These are phyloP conservation scores for Chymomyza procnemis DNA, from an alignment of 2,888 invertebrate genomes.

Conservation along the genomic window DNA sequence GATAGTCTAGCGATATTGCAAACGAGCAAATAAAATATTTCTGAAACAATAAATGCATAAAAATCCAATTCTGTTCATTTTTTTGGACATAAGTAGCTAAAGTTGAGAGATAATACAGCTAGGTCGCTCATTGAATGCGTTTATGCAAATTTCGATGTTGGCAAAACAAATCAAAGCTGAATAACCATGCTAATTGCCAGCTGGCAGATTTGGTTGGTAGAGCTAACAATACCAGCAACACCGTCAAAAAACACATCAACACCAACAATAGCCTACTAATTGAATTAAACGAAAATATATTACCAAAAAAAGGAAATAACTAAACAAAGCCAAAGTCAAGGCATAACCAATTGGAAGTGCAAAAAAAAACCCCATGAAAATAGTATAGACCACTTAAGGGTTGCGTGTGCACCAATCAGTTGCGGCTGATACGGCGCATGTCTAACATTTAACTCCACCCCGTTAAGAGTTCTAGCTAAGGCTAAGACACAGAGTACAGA, in stretches of 20 bases:
- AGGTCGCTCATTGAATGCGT: not conserved
- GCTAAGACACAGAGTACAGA: not conserved
- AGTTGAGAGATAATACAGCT: not conserved
- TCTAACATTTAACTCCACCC: constrained; percentile 53
- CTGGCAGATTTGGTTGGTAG: constrained; percentile 33
- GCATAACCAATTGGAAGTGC: constrained; percentile 13
- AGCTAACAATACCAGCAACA: constrained; percentile 2
- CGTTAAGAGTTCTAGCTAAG: not conserved
- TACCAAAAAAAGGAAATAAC: not conserved
- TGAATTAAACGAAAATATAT: constrained; percentile 17
- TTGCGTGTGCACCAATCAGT: constrained; percentile 56
- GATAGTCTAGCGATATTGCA: no score
- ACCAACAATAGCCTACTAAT: constrained; percentile 45
- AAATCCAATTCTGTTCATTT: no score
- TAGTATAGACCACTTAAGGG: constrained; percentile 38
- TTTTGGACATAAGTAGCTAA: not conserved
- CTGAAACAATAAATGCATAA: no score
- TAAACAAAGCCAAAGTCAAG: not conserved
- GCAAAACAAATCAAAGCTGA: constrained; percentile 33
- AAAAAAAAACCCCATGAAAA: not conserved
- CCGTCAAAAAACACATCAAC: constrained; percentile 27
- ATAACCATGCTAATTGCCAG: constrained; percentile 50
- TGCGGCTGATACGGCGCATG: constrained; percentile 49
- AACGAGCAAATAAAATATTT: no score
- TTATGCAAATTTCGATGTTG: constrained; percentile 29